These are phyloP conservation scores for Colossoma macropomum DNA, from an alignment of 2,113 vertebrate genomes.

Conservation along the genomic window DNA sequence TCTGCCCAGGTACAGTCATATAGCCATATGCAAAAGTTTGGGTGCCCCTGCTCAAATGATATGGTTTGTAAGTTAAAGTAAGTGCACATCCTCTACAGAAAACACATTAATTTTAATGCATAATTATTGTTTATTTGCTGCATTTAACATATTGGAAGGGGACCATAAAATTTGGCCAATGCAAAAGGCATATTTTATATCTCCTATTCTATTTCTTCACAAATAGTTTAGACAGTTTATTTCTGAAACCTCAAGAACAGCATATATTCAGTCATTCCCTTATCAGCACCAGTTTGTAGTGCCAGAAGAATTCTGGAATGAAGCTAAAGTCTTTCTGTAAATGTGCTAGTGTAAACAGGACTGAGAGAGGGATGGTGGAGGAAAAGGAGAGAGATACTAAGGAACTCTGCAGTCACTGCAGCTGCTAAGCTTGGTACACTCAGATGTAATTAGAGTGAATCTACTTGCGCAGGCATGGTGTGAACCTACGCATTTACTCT, in stretches of 20 bases:
- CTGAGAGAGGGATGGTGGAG: not conserved
- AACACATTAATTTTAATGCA: too few relatives aligned
- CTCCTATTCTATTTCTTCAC: too few relatives aligned
- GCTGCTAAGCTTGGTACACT: constrained; percentile 45
- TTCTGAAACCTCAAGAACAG: not conserved
- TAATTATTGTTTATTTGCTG: too few relatives aligned
- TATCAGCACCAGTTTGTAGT: not conserved
- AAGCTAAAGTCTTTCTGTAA: not conserved
- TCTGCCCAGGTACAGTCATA: too few relatives aligned
- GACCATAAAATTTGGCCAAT: too few relatives aligned
- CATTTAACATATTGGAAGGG: too few relatives aligned
- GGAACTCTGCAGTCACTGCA: constrained; percentile 56
- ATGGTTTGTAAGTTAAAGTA: too few relatives aligned
- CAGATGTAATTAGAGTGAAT: constrained; percentile 66
- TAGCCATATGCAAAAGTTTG: too few relatives aligned
- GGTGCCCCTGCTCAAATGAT: too few relatives aligned
- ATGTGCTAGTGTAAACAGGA: not conserved
- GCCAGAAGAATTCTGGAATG: not conserved
- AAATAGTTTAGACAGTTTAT: not conserved
- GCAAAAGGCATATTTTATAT: too few relatives aligned
- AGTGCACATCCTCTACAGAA: too few relatives aligned
- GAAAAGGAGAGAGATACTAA: constrained; percentile 46
- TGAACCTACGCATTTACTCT: constrained; percentile 29
- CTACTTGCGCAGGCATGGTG: constrained; percentile 47
- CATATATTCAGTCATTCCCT: not conserved